phyloP scores from a whole-genome alignment of 2,113 vertebrate genomes.

The Sardina pilchardus region DNA sequence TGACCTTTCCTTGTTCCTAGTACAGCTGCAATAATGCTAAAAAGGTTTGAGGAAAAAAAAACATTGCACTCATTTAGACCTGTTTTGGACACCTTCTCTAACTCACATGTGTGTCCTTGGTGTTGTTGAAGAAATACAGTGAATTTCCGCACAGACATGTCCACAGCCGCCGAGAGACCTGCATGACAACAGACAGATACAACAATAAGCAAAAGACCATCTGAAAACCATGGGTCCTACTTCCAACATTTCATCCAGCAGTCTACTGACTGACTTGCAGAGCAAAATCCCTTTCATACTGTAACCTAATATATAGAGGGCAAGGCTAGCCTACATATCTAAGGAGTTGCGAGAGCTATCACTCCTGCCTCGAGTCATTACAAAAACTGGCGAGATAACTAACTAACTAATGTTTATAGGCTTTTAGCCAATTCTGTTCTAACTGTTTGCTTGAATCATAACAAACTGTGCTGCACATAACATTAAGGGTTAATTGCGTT shows the following conservation, averaged over 20 bases:
- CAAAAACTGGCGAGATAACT: neutral
- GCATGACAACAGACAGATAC: conserved; percentile 30
- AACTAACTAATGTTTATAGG: neutral
- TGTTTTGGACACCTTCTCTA: neutral
- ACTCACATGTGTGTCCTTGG: conserved; percentile 77
- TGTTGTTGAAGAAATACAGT: conserved; percentile 79
- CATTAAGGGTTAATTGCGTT: neutral
- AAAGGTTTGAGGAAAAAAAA: neutral
- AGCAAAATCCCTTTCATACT: neutral
- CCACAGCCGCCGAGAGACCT: conserved; percentile 82
- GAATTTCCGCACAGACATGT: conserved; percentile 79
- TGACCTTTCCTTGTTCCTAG: too few species aligned
- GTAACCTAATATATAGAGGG: too few species aligned
- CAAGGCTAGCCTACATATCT: too few species aligned
- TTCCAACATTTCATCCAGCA: neutral
- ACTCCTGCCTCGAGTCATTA: neutral
- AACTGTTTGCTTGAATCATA: neutral
- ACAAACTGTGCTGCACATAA: too few species aligned
- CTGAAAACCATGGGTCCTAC: neutral
- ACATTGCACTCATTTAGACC: neutral
- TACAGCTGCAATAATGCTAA: neutral
- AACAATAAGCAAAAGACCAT: neutral
- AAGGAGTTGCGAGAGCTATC: neutral
- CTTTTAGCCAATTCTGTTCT: too few species aligned
- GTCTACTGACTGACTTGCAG: neutral